Percentiles rank a stretch among this genome's conserved stretches.
phyloP scores from a whole-genome alignment of 2,888 invertebrate genomes.

The Dryadula phaetusa region DNA sequence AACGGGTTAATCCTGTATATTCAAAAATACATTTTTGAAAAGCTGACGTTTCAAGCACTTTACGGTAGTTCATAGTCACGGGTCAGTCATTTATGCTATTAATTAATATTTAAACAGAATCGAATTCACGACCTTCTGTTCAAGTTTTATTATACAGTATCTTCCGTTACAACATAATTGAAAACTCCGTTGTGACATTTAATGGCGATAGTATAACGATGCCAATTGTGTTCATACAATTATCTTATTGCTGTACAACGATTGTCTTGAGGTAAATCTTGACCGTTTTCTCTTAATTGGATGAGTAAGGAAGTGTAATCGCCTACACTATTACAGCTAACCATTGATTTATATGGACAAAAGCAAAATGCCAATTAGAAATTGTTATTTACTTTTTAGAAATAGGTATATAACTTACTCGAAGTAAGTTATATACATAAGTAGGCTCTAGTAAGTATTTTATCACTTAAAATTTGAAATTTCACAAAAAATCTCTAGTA shows the following conservation, averaged over 20 bases:
- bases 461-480: too few relatives aligned
- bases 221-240: neutral
- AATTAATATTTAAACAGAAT: too few relatives aligned
- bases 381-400: neutral
- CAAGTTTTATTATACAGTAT: neutral
- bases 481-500: too few relatives aligned
- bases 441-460: too few relatives aligned
- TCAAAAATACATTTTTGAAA: too few relatives aligned
- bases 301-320: conserved; percentile 17
- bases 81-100: too few relatives aligned
- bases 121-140: neutral
- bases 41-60: too few relatives aligned
- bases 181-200: neutral
- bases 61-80: too few relatives aligned
- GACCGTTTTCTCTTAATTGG: conserved; percentile 5
- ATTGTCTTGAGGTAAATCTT: neutral
- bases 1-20: too few relatives aligned
- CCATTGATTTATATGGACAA: conserved; percentile 12
- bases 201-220: neutral
- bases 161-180: neutral
- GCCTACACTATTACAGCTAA: neutral
- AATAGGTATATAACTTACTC: too few relatives aligned
- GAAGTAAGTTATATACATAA: too few relatives aligned
- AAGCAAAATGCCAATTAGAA: conserved; percentile 6
- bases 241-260: conserved; percentile 12